Evolutionary conservation across 1,140 invertebrate genomes (phyloP), one percentile per base, ranked within the genome.

Genomic region (Tetragonula clypearis): DNA sequence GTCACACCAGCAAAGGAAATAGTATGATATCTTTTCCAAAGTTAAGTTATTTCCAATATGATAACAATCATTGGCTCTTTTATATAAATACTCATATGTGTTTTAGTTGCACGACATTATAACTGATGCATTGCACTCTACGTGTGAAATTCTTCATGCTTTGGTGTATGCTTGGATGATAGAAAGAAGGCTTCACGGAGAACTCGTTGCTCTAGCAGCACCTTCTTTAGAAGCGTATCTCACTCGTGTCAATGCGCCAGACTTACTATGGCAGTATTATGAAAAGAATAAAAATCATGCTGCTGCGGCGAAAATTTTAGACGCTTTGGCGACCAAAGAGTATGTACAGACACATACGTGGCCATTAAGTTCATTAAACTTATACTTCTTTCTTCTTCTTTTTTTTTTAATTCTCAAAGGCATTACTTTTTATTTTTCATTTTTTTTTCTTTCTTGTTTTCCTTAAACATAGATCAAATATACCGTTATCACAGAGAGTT

Each of bases 211-310:
- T 92, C 96, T 98, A 89, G 95, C 96, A 68, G 97, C 98, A 79
- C 96, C 97, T n/a, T 98, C 97, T 11, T 95, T 99, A 66, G 98
- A 98, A 92, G 96, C 96, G 62, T 99, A 98, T 92, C 93, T 99
- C 21, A 96, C 97, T 76, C 96, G 96, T 53, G 94, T 97, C 1
- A 95, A 96, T 76, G 96, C 98, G 11, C 96, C 98, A 71, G 98
- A 99, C 94, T 95, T 99, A 80, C 95, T 99, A 23, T 99, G 99
- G 99, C 98, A 98, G 93, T 99, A 98, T 93, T 99, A 99, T 92
- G 99, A 99, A 93, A 97, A 97, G 91, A 98, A 97, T 91, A 97
- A 97, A 56, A 98, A 99, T 93, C 99, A 99, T 93, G 96, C 97
- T 15, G 97, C 98, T 17, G 99, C 99, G n/a, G 98, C 99, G 5